These are phyloP conservation scores for Sycobia sp. DNA, from an alignment of 1,140 invertebrate species.

Conservation along the genomic window DNA sequence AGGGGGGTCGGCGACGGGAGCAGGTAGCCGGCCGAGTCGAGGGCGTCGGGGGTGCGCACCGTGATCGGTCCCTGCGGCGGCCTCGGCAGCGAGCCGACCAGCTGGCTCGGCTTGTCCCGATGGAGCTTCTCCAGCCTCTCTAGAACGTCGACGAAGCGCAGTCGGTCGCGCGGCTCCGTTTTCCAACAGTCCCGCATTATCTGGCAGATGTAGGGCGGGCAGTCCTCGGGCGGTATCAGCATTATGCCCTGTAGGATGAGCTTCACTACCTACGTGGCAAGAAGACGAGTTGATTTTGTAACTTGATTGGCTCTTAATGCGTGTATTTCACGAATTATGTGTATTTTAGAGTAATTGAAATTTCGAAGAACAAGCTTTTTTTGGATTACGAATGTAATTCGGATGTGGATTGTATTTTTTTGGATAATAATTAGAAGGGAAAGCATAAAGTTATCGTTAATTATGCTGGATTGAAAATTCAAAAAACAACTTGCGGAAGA, in stretches of 20 bases:
- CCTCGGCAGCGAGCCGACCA: conserved; percentile 58
- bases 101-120: conserved; percentile 49
- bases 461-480: no score
- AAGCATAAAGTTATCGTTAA: no score
- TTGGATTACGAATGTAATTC: no score
- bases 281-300: no score
- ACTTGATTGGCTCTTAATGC: no score
- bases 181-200: conserved; percentile 89
- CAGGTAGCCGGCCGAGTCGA: conserved; percentile 67
- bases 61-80: conserved; percentile 61
- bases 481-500: no score
- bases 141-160: conserved; percentile 75
- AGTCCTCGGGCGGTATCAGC: conserved; percentile 81
- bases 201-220: conserved; percentile 76
- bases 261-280: conserved; percentile 81
- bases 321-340: no score
- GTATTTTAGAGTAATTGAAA: no score
- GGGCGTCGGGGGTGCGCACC: conserved; percentile 54
- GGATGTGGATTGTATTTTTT: no score
- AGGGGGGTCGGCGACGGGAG: conserved; percentile 61
- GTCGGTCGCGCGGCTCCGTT: conserved; percentile 78
- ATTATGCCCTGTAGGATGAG: conserved; percentile 83
- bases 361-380: no score
- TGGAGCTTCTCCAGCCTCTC: conserved; percentile 67
- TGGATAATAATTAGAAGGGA: no score